Conservation (phyloP, 2,113 vertebrate species). For the Sialia sialis region DNA sequence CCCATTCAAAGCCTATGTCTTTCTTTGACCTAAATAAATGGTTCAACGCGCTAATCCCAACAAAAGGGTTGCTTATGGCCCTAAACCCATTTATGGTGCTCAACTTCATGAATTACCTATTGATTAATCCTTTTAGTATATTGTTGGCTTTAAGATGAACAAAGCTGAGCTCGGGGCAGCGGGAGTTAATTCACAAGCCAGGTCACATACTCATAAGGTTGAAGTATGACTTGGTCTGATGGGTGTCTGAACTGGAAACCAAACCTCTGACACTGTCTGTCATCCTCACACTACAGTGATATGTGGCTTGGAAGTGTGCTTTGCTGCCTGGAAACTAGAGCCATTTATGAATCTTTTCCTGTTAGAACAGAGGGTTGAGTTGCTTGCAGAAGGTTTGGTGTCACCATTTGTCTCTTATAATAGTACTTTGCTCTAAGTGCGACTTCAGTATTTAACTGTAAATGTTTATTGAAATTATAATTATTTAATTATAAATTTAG, state of each 20-base stretch:
- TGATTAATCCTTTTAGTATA: constrained; percentile 82
- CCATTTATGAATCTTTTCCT: not conserved
- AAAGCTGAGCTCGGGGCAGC: constrained; percentile 36
- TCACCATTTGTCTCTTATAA: not conserved
- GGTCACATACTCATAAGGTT: constrained; percentile 36
- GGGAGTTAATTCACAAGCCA: constrained; percentile 56
- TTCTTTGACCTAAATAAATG: constrained; percentile 86
- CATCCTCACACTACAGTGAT: not conserved
- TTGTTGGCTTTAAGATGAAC: constrained; percentile 76
- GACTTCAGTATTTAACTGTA: not conserved
- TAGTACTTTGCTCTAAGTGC: not conserved
- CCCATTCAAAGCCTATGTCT: constrained; percentile 74
- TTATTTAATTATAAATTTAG: not conserved
- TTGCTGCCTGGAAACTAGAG: not conserved
- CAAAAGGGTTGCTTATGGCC: constrained; percentile 78
- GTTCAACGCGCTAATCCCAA: constrained; percentile 75
- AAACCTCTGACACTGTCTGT: not conserved
- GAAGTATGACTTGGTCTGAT: constrained; percentile 36
- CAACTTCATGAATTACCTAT: constrained; percentile 86
- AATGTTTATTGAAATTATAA: not conserved
- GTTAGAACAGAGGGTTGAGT: not conserved
- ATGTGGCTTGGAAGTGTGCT: not conserved
- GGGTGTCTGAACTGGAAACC: constrained; percentile 33
- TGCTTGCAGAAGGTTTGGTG: not conserved
- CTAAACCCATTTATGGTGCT: constrained; percentile 75